Evolutionary conservation across 2,113 vertebrate species (phyloP).

Genomic region (Neomonachus schauinslandi): DNA sequence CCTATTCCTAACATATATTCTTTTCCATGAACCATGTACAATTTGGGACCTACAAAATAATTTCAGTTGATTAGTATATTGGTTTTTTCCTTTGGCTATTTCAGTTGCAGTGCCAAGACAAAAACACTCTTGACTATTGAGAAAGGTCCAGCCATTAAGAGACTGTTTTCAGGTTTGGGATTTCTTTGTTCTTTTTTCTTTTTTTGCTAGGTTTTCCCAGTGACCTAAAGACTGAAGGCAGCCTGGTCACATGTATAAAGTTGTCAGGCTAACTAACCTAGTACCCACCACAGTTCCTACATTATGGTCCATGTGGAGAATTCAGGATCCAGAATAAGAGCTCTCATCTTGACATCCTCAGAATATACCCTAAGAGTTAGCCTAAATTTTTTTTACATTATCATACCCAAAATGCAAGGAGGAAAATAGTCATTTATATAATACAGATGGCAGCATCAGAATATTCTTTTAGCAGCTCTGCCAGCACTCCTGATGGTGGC

Average conservation of each 20-base stretch:
- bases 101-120: background rate
- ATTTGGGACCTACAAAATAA: conserved; percentile 34
- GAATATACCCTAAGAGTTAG: background rate
- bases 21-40: background rate
- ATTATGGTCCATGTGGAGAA: background rate
- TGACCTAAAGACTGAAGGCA: background rate
- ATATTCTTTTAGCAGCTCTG: conserved; percentile 46
- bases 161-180: conserved; percentile 23
- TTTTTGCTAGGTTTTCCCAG: background rate
- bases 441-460: conserved; percentile 19
- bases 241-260: background rate
- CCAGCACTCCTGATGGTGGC: conserved; percentile 29
- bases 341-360: conserved; percentile 16
- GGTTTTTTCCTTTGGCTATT: background rate
- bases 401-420: background rate
- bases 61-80: conserved; percentile 17
- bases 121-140: conserved; percentile 6
- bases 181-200: background rate
- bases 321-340: background rate
- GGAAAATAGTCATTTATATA: conserved; percentile 1
- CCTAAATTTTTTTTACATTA: background rate
- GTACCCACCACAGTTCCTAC: background rate
- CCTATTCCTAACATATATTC: background rate
- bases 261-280: background rate
- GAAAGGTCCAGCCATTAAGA: conserved; percentile 17